A percentile compares a stretch with the other conserved stretches of the same genome.
phyloP scores from a whole-genome alignment of 37 sponge, comb jelly and placozoan species.

The Ephydatia muelleri region DNA sequence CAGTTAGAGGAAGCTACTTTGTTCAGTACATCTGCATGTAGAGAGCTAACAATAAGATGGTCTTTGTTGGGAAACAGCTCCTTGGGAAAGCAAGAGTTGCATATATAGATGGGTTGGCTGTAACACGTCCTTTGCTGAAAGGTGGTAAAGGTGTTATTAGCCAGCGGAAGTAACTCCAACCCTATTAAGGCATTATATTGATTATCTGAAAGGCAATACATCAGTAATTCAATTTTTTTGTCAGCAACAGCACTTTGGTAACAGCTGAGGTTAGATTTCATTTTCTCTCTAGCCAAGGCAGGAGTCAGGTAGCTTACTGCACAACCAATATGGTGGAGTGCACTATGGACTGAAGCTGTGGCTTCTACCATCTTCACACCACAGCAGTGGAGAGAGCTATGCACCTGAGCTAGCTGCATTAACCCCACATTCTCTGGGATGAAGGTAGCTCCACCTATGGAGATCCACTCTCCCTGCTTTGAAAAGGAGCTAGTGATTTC shows the following conservation, averaged over 20 bases:
- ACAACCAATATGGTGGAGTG: neutral
- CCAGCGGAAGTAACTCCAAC: slow-evolving; percentile 32
- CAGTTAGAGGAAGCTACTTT: slow-evolving; percentile 10
- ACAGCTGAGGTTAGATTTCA: neutral
- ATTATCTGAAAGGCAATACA: slow-evolving; percentile 25
- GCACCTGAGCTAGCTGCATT: neutral
- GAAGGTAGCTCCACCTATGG: neutral
- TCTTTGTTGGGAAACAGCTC: slow-evolving; percentile 12
- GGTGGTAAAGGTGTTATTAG: slow-evolving; percentile 2
- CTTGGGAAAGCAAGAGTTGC: slow-evolving; percentile 1
- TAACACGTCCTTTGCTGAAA: neutral
- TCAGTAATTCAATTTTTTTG: slow-evolving; percentile 18
- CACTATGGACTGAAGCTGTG: slow-evolving; percentile 11
- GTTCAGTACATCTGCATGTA: slow-evolving; percentile 11
- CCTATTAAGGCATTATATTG: slow-evolving; percentile 13
- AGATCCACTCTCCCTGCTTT: neutral
- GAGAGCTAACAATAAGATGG: neutral
- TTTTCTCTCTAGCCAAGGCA: neutral
- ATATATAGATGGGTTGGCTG: neutral
- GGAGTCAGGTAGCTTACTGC: neutral
- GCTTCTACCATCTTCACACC: slow-evolving; percentile 1
- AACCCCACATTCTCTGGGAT: neutral
- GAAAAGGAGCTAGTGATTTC: neutral
- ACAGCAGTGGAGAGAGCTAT: slow-evolving; percentile 6
- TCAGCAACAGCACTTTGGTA: neutral